Evolutionary conservation across 1,140 invertebrate species (phyloP).

Genomic region (Pissodes strobi): DNA sequence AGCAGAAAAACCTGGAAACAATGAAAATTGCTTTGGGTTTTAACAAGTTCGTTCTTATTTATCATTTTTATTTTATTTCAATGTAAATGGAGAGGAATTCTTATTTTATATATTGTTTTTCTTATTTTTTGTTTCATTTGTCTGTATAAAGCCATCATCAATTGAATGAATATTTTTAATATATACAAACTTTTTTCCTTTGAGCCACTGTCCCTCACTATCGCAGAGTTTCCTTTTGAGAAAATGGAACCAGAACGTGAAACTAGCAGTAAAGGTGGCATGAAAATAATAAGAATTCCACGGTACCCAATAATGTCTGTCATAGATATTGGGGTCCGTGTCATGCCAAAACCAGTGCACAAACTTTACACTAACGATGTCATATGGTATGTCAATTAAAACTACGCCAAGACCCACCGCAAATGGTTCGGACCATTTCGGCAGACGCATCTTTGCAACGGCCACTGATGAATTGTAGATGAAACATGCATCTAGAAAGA

Average conservation of each 20-base stretch:
- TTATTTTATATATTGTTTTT: too few species aligned
- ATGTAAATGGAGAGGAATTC: too few species aligned
- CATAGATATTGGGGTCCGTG: conserved; percentile 79
- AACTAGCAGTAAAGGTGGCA: conserved; percentile 72
- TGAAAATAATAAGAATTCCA: conserved; percentile 85
- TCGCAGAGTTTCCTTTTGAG: conserved; percentile 61
- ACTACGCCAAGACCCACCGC: conserved; percentile 76
- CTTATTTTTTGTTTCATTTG: too few species aligned
- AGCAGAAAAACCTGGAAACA: too few species aligned
- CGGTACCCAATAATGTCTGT: conserved; percentile 78
- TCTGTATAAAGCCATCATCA: too few species aligned
- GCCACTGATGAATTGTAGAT: conserved; percentile 73
- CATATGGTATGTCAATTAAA: conserved; percentile 78
- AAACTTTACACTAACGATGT: conserved; percentile 79
- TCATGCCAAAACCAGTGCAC: conserved; percentile 87
- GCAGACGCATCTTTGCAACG: conserved; percentile 67
- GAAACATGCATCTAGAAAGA: conserved; percentile 72
- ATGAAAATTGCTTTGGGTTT: too few species aligned
- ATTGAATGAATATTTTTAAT: too few species aligned
- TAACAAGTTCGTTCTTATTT: too few species aligned
- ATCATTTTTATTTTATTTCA: too few species aligned
- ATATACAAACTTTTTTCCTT: conserved; percentile 51
- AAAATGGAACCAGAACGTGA: conserved; percentile 70
- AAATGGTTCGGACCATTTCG: conserved; percentile 70
- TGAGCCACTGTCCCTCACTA: conserved; percentile 59